Evolutionary conservation across 2,888 invertebrate species (phyloP), one percentile per base, ranked within the genome.

Genomic region (Xanthorhoe spadicearia): DNA sequence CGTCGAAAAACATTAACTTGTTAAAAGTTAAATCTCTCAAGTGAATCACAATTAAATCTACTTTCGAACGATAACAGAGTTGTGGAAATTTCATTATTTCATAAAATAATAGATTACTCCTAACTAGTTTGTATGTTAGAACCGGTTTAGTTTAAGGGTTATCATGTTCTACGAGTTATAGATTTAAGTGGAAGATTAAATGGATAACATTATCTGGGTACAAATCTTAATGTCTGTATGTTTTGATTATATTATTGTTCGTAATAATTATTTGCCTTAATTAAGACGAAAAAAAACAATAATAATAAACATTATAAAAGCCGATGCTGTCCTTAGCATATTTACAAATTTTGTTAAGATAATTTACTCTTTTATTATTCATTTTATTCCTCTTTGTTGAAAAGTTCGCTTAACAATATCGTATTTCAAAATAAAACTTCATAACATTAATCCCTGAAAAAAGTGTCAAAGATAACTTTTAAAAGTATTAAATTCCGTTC

Each of bases 11-110:
- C 68, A 69, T 61, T 50, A 69, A 64, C 71, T 69, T 66, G 64
- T 58, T 61, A 69, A 66, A 71, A 69, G 65, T 69, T 66, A 49
- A 59, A 71, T 49, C 63, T 64, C 69, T 63, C 17, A 64, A 68
- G 73, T 63, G 53, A 23, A 63, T 71, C 63, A 70, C 64, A 60
- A 58, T 66, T 58, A 69, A 71, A 69, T 68, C 69, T 68, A 66
- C 63, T 65, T 54, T 54, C 17, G 51, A 66, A 50, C 62, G 69
- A 71, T 73, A 66, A 68, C 66, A 60, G 64, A 70, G 64, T 74
- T 70, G 51, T 61, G 59, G 28, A 53, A 69, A 72, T 69, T 68
- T 66, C 64, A 61, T 73, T 71, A 71, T 64, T 68, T 70, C 63
- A 53, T 64, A 66, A 61, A 64, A 69, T 65, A 65, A 64, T 64